phyloP scores from a whole-genome alignment of 1,140 invertebrate genomes.

The Camponotus floridanus region DNA sequence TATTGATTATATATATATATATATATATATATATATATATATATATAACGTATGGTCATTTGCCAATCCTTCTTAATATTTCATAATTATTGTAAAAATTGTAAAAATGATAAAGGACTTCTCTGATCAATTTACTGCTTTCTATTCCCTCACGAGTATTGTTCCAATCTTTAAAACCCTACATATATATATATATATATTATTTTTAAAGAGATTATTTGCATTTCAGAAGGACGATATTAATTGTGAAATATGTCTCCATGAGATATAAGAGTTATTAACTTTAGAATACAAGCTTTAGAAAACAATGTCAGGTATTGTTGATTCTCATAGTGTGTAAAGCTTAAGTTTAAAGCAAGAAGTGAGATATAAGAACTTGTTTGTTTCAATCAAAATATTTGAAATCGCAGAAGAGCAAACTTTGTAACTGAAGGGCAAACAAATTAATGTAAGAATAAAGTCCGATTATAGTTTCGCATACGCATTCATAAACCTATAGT shows the following conservation, averaged over 20 bases:
- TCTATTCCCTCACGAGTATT: too few relatives aligned
- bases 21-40: neutral
- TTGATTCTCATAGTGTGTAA: constrained; percentile 22
- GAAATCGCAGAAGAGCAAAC: neutral
- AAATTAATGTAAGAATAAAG: constrained; percentile 13
- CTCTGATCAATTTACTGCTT: too few relatives aligned
- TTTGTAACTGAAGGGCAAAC: neutral
- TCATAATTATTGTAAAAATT: too few relatives aligned
- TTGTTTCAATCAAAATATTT: neutral
- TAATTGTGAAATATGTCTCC: neutral
- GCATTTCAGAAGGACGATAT: neutral
- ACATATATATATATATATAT: too few relatives aligned
- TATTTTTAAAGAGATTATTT: neutral
- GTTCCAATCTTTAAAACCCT: too few relatives aligned
- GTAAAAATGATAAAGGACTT: too few relatives aligned
- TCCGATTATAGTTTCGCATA: constrained; percentile 36
- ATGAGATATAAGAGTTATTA: neutral
- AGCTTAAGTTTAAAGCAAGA: neutral
- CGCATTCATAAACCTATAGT: constrained; percentile 4
- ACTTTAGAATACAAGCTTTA: constrained; percentile 1
- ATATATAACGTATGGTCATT: too few relatives aligned
- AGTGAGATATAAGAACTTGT: constrained; percentile 9
- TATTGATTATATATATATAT: too few relatives aligned
- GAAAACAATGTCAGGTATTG: constrained; percentile 7
- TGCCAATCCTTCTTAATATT: too few relatives aligned